Percentiles rank a stretch among this genome's conserved stretches.
Conservation (phyloP, 1,140 invertebrate species). For the Penaeus vannamei region DNA sequence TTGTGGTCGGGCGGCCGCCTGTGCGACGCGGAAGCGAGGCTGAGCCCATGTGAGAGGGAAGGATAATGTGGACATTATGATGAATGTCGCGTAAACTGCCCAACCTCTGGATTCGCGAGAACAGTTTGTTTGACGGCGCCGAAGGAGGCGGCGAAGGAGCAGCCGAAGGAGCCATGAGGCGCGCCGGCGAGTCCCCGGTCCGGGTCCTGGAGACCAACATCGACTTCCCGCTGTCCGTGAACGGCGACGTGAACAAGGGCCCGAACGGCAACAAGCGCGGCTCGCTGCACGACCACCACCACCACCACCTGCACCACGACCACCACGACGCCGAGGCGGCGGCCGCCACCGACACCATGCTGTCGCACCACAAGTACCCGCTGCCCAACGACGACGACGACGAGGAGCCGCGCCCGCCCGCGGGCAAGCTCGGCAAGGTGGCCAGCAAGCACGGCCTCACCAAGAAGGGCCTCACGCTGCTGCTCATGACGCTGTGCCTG, state of each 20-base stretch:
- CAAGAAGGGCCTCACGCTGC: conserved; percentile 54
- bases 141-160: background rate
- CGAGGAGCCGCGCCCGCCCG: conserved; percentile 36
- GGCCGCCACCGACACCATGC: conserved; percentile 56
- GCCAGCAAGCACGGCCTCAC: conserved; percentile 57
- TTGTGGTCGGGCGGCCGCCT: background rate
- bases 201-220: conserved; percentile 58
- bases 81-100: conserved; percentile 56
- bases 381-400: conserved; percentile 48
- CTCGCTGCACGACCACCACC: conserved; percentile 46
- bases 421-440: conserved; percentile 56
- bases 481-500: conserved; percentile 30
- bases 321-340: conserved; percentile 44
- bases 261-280: conserved; percentile 58
- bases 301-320: conserved; percentile 31
- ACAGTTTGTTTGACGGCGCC: conserved; percentile 9
- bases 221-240: conserved; percentile 50
- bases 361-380: conserved; percentile 52
- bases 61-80: conserved; percentile 32
- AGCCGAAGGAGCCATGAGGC: conserved; percentile 37
- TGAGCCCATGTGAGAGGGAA: conserved; percentile 20
- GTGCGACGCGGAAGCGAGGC: background rate
- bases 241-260: conserved; percentile 59
- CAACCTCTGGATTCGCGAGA: conserved; percentile 56
- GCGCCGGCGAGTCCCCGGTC: conserved; percentile 55